phyloP scores from a whole-genome alignment of 2,113 vertebrate species.

The Microcebus lehilahytsara region DNA sequence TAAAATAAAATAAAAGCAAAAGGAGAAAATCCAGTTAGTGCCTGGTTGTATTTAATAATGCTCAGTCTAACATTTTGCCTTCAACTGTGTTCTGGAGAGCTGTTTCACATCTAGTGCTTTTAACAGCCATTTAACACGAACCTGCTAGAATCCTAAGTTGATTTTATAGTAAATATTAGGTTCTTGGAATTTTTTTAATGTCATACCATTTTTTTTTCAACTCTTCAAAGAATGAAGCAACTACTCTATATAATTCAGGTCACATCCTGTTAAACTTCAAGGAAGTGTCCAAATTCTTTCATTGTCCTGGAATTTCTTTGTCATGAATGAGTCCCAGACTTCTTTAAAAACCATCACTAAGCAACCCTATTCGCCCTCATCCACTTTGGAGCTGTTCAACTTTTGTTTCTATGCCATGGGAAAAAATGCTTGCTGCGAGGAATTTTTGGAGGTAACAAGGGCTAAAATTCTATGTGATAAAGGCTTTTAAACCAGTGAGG shows the following conservation, averaged over 20 bases:
- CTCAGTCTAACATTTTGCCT: constrained; percentile 30
- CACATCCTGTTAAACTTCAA: constrained; percentile 58
- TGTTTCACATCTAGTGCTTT: constrained; percentile 38
- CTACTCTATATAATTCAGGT: constrained; percentile 48
- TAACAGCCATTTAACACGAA: constrained; percentile 47
- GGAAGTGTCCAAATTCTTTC: constrained; percentile 47
- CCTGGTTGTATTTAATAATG: background rate
- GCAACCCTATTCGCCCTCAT: constrained; percentile 58
- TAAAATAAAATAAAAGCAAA: too few relatives aligned
- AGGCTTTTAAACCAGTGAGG: constrained; percentile 27
- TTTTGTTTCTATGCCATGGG: constrained; percentile 73
- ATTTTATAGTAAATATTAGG: constrained; percentile 58
- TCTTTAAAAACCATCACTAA: constrained; percentile 60
- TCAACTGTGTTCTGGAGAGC: background rate
- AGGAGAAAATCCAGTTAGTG: background rate
- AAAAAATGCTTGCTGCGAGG: constrained; percentile 60
- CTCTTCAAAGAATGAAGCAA: constrained; percentile 42
- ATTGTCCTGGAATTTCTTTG: constrained; percentile 66
- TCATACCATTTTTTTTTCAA: constrained; percentile 47
- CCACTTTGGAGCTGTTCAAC: constrained; percentile 58
- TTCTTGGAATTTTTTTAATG: constrained; percentile 51
- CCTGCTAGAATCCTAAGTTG: background rate
- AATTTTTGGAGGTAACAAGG: constrained; percentile 55
- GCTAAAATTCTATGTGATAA: constrained; percentile 17
- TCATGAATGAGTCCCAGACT: constrained; percentile 51